A percentile compares a stretch with the other conserved stretches of the same genome.
phyloP scores from a whole-genome alignment of 2,888 invertebrate species.

The Eupithecia insigniata region DNA sequence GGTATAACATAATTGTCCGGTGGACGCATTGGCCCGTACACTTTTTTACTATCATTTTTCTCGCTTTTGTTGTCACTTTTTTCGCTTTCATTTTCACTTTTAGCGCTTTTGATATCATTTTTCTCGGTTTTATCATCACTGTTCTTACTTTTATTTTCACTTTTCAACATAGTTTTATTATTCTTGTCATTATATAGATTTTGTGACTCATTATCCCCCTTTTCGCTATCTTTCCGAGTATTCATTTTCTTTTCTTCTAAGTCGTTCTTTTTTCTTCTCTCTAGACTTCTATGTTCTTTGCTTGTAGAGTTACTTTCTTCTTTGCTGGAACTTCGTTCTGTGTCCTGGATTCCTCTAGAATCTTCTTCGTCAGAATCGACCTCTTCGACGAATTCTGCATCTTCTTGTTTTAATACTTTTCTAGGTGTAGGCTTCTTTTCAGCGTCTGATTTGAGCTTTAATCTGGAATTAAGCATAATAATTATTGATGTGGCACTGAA shows the following conservation, averaged over 20 bases:
- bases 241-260: not conserved
- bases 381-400: constrained; percentile 82
- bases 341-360: constrained; percentile 31
- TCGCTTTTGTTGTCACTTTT: constrained; percentile 25
- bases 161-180: not conserved
- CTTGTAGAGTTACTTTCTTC: not conserved
- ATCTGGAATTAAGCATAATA: constrained; percentile 53
- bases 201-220: constrained; percentile 21
- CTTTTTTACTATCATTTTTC: constrained; percentile 50
- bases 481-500: not conserved
- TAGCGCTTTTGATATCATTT: constrained; percentile 5
- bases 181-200: constrained; percentile 24
- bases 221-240: not conserved
- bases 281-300: constrained; percentile 26
- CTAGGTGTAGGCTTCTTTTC: constrained; percentile 61
- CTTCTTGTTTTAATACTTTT: constrained; percentile 56
- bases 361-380: constrained; percentile 76
- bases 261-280: constrained; percentile 27
- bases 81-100: not conserved
- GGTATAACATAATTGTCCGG: constrained; percentile 78
- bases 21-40: constrained; percentile 79
- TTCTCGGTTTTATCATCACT: not conserved
- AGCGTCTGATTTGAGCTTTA: constrained; percentile 78
- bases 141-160: not conserved
- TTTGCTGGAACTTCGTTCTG: constrained; percentile 24